phyloP scores from a whole-genome alignment of 2,888 invertebrate species.

The Pseudococcus jackbeardsleyi region DNA sequence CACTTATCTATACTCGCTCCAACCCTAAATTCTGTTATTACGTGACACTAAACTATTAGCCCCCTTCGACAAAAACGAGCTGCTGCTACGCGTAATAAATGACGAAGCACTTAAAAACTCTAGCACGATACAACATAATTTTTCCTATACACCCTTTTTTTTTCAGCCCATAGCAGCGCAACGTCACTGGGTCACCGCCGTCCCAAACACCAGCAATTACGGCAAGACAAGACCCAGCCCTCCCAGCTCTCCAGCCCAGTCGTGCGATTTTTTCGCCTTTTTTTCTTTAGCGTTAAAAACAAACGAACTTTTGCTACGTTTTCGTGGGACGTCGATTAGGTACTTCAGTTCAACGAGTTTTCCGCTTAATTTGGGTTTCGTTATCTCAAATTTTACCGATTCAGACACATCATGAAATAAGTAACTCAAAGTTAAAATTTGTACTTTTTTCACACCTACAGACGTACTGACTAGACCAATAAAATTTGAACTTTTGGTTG shows the following conservation, averaged over 20 bases:
- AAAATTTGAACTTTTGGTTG: no score
- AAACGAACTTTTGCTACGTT: neutral
- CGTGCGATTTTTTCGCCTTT: neutral
- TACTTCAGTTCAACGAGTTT: neutral
- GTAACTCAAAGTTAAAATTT: no score
- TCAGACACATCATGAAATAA: no score
- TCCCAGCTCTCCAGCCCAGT: no score
- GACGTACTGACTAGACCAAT: no score
- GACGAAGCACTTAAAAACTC: slow-evolving; percentile 44
- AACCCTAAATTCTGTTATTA: slow-evolving; percentile 58
- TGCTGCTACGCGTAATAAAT: slow-evolving; percentile 39
- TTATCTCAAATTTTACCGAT: neutral
- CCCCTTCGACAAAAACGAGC: slow-evolving; percentile 36
- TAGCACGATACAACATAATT: slow-evolving; percentile 31
- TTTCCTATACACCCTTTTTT: neutral
- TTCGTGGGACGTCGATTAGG: neutral
- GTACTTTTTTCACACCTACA: no score
- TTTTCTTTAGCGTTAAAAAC: neutral
- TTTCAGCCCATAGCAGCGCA: neutral
- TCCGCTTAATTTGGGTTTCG: neutral
- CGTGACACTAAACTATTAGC: slow-evolving; percentile 60
- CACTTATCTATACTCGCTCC: neutral
- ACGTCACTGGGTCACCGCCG: neutral
- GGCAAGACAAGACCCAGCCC: no score
- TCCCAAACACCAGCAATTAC: no score